phyloP scores from a whole-genome alignment of 2,888 invertebrate genomes.

The Eumerus sabulonum region DNA sequence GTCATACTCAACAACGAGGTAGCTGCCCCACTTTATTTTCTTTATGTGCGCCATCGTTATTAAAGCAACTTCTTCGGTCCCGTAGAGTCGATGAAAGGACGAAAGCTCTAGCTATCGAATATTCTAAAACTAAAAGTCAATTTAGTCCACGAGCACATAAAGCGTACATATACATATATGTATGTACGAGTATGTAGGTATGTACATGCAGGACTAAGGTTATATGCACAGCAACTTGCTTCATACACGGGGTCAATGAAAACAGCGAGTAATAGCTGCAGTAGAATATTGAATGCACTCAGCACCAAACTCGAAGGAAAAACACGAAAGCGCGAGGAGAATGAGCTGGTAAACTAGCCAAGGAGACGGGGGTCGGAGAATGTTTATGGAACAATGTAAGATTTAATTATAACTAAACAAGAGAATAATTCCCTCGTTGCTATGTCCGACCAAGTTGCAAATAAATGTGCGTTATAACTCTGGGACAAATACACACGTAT shows the following conservation, averaged over 20 bases:
- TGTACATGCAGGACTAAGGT: no score
- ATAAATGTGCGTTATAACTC: neutral
- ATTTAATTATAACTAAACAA: constrained; percentile 56
- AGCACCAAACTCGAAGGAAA: constrained; percentile 18
- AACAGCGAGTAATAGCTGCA: constrained; percentile 63
- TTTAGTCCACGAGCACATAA: constrained; percentile 28
- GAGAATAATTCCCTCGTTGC: constrained; percentile 42
- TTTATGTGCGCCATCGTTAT: constrained; percentile 14
- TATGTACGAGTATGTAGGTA: neutral
- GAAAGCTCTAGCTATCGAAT: constrained; percentile 33
- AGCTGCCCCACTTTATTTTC: constrained; percentile 41
- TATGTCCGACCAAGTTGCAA: constrained; percentile 26
- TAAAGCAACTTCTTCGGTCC: constrained; percentile 9
- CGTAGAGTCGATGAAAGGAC: constrained; percentile 29
- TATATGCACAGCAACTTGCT: neutral
- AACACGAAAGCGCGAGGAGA: constrained; percentile 16
- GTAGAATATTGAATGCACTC: constrained; percentile 48
- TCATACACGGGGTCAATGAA: constrained; percentile 49
- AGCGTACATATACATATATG: neutral
- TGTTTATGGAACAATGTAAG: constrained; percentile 66
- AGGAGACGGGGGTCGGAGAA: constrained; percentile 20
- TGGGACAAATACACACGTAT: constrained; percentile 14
- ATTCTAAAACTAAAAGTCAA: constrained; percentile 61
- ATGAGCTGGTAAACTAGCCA: neutral
- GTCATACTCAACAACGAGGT: constrained; percentile 21